Percentiles rank a stretch among this genome's conserved stretches.
Conservation (phyloP, 2,797 vertebrate genomes). For the Epinephelus malabaricus region DNA sequence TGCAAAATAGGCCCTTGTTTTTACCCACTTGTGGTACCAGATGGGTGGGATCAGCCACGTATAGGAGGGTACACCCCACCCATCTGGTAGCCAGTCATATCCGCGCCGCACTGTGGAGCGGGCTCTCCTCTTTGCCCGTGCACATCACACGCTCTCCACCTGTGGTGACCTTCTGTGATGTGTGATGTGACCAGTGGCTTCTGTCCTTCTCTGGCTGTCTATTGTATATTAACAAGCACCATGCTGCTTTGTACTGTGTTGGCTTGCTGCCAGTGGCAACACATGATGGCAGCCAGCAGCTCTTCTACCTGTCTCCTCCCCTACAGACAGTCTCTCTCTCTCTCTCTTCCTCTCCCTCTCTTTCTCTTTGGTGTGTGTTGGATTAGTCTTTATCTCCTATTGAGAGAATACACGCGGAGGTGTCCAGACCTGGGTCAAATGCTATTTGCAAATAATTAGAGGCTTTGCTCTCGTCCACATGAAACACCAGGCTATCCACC, state of each 20-base stretch:
- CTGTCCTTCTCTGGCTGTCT: conserved; percentile 61
- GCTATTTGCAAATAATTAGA: conserved; percentile 30
- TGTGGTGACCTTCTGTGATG: conserved; percentile 46
- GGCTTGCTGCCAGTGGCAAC: conserved; percentile 54
- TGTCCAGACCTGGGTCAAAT: conserved; percentile 47
- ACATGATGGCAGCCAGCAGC: conserved; percentile 52
- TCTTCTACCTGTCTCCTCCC: conserved; percentile 29
- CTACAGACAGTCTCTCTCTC: conserved; percentile 8
- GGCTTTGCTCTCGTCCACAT: conserved; percentile 25
- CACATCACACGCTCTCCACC: conserved; percentile 47
- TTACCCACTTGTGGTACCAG: conserved; percentile 21
- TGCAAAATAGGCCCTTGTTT: conserved; percentile 41
- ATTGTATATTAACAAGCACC: conserved; percentile 66
- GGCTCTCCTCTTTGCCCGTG: conserved; percentile 13
- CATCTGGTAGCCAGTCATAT: conserved; percentile 17
- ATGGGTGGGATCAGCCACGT: too few species aligned
- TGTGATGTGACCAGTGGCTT: conserved; percentile 60
- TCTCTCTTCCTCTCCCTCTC: conserved; percentile 3
- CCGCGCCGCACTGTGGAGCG: conserved; percentile 8
- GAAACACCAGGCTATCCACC: conserved; percentile 3
- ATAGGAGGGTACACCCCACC: too few species aligned
- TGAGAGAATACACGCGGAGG: conserved; percentile 28
- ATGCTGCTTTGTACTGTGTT: conserved; percentile 57
- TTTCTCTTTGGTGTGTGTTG: conserved; percentile 32
- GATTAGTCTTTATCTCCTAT: conserved; percentile 36